A percentile compares a stretch with the other conserved stretches of the same genome.
phyloP scores from a whole-genome alignment of 2,888 invertebrate species.

The Drosophila emarginata region DNA sequence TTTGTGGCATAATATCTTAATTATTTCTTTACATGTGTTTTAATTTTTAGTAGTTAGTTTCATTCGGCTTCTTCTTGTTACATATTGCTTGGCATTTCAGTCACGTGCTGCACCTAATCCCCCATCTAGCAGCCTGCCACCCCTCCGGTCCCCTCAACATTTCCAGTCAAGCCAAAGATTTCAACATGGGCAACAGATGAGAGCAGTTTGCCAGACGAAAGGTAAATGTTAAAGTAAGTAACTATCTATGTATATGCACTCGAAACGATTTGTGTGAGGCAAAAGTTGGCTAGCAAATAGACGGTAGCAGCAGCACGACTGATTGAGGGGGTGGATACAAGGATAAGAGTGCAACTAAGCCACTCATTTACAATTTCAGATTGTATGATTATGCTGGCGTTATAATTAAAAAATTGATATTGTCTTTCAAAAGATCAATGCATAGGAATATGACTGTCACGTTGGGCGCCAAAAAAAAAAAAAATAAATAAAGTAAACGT shows the following conservation, averaged over 20 bases:
- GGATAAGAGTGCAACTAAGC: neutral
- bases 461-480: neutral
- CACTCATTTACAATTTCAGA: neutral
- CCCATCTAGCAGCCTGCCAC: neutral
- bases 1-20: slow-evolving; percentile 66
- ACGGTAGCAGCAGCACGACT: no score
- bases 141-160: slow-evolving; percentile 20
- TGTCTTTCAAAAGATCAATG: neutral
- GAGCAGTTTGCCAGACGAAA: slow-evolving; percentile 41
- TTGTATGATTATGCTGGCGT: neutral
- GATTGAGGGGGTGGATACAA: no score
- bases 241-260: slow-evolving; percentile 55
- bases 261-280: slow-evolving; percentile 17
- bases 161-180: slow-evolving; percentile 14
- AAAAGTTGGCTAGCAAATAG: neutral
- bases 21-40: slow-evolving; percentile 76
- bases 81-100: slow-evolving; percentile 59
- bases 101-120: slow-evolving; percentile 74
- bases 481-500: neutral
- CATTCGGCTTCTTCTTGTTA: slow-evolving; percentile 22
- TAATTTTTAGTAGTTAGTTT: slow-evolving; percentile 68
- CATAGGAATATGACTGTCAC: neutral
- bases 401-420: neutral
- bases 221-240: slow-evolving; percentile 70
- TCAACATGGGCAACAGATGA: slow-evolving; percentile 60